A percentile compares a stretch with the other conserved stretches of the same genome.
Conservation (phyloP, 2,113 vertebrate species). For the Corapipo altera region DNA sequence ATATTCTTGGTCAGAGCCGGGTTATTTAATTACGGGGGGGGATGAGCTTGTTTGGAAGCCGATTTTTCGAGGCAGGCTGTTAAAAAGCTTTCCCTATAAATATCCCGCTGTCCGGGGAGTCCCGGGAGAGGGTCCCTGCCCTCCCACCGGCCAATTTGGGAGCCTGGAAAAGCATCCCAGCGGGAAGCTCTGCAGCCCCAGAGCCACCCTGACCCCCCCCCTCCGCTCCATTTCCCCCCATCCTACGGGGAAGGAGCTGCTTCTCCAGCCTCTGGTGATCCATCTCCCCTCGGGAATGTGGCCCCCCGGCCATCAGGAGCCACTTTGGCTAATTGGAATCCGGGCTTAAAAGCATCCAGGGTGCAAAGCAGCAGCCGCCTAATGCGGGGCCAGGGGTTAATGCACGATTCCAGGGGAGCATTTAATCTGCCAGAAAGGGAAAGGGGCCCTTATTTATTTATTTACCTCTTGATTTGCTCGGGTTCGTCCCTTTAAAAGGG, state of each 20-base stretch:
- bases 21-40: constrained; percentile 1
- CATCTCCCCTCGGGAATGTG: not conserved
- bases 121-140: not conserved
- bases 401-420: not conserved
- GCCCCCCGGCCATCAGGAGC: not conserved
- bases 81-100: constrained; percentile 36
- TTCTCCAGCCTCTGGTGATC: not conserved
- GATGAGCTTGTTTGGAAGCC: not conserved
- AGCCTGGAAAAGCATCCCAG: not conserved
- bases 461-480: not conserved
- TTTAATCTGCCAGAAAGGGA: not conserved
- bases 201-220: not conserved
- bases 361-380: not conserved
- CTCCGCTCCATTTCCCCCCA: not conserved
- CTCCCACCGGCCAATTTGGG: not conserved
- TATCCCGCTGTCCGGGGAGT: not conserved
- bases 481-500: not conserved
- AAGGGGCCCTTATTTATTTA: fast-evolving
- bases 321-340: constrained; percentile 47
- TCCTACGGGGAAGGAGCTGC: not conserved
- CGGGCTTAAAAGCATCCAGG: constrained; percentile 46
- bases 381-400: constrained; percentile 60
- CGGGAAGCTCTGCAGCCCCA: not conserved
- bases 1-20: not conserved
- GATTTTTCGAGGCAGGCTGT: not conserved